Evolutionary conservation across 2,113 vertebrate species (phyloP), one percentile per base, ranked within the genome.

Genomic region (Peromyscus polionotus): DNA sequence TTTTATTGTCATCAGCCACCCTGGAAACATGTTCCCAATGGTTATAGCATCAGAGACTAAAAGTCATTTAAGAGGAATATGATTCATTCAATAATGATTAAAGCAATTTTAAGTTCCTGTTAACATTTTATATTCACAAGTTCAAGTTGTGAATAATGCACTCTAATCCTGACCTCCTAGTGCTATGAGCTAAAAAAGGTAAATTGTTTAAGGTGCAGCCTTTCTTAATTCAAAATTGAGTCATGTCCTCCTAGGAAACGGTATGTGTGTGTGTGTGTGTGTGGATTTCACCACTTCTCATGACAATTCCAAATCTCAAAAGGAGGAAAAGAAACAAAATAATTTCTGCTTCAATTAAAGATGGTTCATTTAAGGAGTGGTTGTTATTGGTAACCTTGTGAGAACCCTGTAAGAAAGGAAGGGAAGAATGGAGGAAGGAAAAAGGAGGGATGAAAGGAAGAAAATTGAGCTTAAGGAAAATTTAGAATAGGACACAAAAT

Each of bases 51-150:
- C 57, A 90, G 39, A 93, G 68, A 96, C 87, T 87, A 96, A 90
- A 95, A 93, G 61, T 73, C 24, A 93, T 20, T 86, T 96, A 94
- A 88, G 39, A 95, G 91, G n/a, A 72, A 19, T 85, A 31, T 95
- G 92, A 97, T 88, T 97, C 89, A 94, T 83, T 95, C 77, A 89
- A 91, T 88, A 91, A 97, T 83, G n/a, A 93, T 73, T 94, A 97
- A 96, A 61, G 13, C 33, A 97, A 88, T 70, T 92, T 90, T 65
- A 95, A 86, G 42, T 93, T 89, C 26, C 51, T 94, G 16, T 87
- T 89, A 93, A 92, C 91, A 68, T 93, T 96, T 94, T 87, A 72
- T 87, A 90, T 5, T 93, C 68, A 70, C 67, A 73, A 10, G 17
- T 63, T 89, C 12, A 89, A 96, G 6, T 89, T 87, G 88, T 79